phyloP scores from a whole-genome alignment of 2,113 vertebrate species.

The Chinchilla lanigera region DNA sequence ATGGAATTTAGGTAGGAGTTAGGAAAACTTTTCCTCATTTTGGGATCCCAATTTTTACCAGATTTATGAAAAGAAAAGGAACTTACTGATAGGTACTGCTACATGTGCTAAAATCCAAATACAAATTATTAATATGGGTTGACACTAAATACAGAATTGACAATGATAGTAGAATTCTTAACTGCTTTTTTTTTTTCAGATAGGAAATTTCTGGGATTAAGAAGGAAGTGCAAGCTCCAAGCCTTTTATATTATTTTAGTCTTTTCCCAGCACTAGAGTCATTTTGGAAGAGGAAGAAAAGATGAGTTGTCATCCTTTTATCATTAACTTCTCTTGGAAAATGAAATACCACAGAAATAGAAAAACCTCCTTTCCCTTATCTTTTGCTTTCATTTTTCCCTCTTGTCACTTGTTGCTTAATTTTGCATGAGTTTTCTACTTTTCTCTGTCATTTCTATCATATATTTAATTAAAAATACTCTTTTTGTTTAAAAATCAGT shows the following conservation, averaged over 20 bases:
- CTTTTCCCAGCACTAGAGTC: neutral
- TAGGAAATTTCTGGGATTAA: neutral
- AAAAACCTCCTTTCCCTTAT: neutral
- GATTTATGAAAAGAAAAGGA: constrained; percentile 52
- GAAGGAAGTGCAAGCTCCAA: neutral
- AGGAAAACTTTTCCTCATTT: neutral
- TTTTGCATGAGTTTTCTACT: neutral
- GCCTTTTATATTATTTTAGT: neutral
- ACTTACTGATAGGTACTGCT: constrained; percentile 62
- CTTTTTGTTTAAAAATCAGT: neutral
- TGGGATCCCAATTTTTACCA: neutral
- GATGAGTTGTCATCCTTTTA: neutral
- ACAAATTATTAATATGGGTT: constrained; percentile 41
- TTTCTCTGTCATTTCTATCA: neutral
- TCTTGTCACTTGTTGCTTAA: neutral
- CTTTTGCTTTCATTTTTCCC: neutral
- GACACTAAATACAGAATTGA: neutral
- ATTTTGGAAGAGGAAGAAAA: constrained; percentile 18
- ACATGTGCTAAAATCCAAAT: constrained; percentile 63
- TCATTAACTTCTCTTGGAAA: neutral
- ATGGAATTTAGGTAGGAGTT: neutral
- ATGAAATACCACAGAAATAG: neutral
- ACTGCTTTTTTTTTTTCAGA: neutral
- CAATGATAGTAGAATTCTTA: neutral
- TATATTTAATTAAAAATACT: neutral